Conservation (phyloP, 2,113 vertebrate genomes). For the Charina bottae region DNA sequence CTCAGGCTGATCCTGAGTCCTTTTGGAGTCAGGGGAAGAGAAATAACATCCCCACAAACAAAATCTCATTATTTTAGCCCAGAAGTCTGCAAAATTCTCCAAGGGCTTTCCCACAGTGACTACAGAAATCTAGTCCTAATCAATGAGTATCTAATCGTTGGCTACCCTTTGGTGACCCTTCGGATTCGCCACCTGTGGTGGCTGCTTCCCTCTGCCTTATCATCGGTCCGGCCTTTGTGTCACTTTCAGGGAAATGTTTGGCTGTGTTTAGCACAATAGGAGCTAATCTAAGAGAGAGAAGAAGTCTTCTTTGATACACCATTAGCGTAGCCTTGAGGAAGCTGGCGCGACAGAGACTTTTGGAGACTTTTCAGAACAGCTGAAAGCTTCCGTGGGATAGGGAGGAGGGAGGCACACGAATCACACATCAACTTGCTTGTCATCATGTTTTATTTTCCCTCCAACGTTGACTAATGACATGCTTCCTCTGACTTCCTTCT, state of each 20-base stretch:
- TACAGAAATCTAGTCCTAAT: neutral
- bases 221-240: neutral
- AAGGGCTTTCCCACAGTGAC: too few relatives aligned
- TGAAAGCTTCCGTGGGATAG: slow-evolving; percentile 46
- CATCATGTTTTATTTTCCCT: slow-evolving; percentile 73
- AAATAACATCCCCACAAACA: too few relatives aligned
- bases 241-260: slow-evolving; percentile 47
- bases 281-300: slow-evolving; percentile 62
- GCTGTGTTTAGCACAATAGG: slow-evolving; percentile 66
- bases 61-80: too few relatives aligned
- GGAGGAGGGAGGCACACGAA: slow-evolving; percentile 67
- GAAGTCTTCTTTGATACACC: slow-evolving; percentile 35
- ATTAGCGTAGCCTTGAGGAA: slow-evolving; percentile 59
- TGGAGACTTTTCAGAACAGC: slow-evolving; percentile 51
- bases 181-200: neutral
- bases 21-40: too few relatives aligned
- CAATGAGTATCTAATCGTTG: neutral
- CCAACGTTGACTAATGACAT: slow-evolving; percentile 72
- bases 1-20: too few relatives aligned
- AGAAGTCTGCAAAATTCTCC: too few relatives aligned
- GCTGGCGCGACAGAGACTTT: slow-evolving; percentile 44
- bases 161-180: neutral
- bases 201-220: neutral
- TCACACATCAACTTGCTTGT: slow-evolving; percentile 64
- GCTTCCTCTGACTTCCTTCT: slow-evolving; percentile 72